Conservation (phyloP, 2,113 vertebrate genomes). For the Cryptomyrus ogoouensis region DNA sequence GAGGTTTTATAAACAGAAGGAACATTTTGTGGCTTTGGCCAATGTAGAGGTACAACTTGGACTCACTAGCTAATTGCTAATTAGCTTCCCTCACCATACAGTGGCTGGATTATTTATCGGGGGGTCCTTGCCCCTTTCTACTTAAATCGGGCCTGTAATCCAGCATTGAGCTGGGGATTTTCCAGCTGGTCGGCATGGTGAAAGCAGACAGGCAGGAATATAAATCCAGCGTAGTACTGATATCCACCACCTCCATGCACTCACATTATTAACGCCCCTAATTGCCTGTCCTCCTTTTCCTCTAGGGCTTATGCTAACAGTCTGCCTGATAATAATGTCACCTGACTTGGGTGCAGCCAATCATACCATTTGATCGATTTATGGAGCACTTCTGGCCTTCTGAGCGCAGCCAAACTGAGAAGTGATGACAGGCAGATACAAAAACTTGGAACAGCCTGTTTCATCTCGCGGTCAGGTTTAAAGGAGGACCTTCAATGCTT, state of each 20-base stretch:
- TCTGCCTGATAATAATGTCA: background rate
- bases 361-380: conserved; percentile 9
- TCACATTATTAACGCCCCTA: background rate
- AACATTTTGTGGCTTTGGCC: conserved; percentile 72
- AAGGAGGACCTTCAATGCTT: background rate
- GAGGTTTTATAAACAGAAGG: conserved; percentile 61
- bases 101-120: conserved; percentile 64
- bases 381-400: background rate
- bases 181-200: conserved; percentile 33
- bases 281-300: background rate
- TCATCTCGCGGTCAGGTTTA: background rate
- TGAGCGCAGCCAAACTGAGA: background rate
- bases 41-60: conserved; percentile 60
- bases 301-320: background rate
- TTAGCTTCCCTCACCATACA: conserved; percentile 66
- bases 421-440: background rate
- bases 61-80: conserved; percentile 71
- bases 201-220: background rate
- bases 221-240: background rate
- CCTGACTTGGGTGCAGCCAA: background rate
- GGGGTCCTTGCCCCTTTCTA: conserved; percentile 53
- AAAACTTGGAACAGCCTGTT: background rate
- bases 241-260: background rate
- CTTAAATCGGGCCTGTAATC: conserved; percentile 55
- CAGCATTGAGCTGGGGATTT: conserved; percentile 44